These are phyloP conservation scores for Corapipo altera DNA, from an alignment of 2,113 vertebrate genomes.

Conservation along the genomic window DNA sequence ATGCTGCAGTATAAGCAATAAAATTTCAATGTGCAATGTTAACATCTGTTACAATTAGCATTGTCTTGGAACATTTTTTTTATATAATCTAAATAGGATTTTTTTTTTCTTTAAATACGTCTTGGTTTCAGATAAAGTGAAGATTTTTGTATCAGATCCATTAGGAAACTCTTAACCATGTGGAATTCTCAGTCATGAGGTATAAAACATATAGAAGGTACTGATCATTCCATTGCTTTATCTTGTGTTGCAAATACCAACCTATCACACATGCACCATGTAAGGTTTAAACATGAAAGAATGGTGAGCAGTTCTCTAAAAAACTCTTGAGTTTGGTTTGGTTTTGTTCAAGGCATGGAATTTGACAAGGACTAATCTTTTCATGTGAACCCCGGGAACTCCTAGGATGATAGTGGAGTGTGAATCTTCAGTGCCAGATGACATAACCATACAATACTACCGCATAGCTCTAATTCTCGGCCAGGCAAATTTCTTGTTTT, in stretches of 20 bases:
- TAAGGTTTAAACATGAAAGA: neutral
- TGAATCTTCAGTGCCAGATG: neutral
- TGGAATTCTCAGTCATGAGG: neutral
- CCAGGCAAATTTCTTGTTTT: neutral
- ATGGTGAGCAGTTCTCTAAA: neutral
- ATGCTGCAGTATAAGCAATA: neutral
- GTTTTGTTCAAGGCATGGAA: neutral
- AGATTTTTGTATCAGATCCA: neutral
- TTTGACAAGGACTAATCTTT: neutral
- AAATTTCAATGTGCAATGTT: neutral
- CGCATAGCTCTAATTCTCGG: neutral
- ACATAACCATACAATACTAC: neutral
- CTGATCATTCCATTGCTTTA: neutral
- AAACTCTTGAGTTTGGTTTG: neutral
- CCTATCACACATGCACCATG: neutral
- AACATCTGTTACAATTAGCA: neutral
- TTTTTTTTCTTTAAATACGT: neutral
- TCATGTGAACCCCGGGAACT: neutral
- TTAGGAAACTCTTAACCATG: neutral
- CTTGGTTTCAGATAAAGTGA: neutral
- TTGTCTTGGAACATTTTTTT: neutral
- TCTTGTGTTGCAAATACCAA: neutral
- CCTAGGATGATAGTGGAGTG: neutral
- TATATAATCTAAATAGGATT: neutral
- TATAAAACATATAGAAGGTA: neutral